Base-by-base conservation (phyloP, 1,140 invertebrate genomes). In the Teleogryllus occipitalis region DNA sequence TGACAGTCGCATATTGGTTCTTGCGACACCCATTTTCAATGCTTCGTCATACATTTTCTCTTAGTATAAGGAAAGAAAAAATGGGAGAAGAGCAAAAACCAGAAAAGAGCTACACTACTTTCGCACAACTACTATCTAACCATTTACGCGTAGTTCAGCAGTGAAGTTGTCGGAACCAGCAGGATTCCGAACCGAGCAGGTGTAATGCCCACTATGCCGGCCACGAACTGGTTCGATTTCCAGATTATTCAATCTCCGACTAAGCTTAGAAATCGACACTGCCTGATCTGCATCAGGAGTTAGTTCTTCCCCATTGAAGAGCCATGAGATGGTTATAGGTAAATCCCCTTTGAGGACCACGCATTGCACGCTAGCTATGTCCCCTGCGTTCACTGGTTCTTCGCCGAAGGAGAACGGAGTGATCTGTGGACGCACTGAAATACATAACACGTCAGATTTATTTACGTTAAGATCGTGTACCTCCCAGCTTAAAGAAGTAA, bases 141-240 rank as follows among this genome's bases (percentile, higher is more conserved):
- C 93, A 87, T 94, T 94, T 81, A 94, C 92, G 84, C 90, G 88
- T 82, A 94, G 88, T 81, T 89, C 86, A n/a, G 93, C 90, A 14
- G 91, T 89, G 83, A 91, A 89, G 48, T 89, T 90, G 73, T 89
- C 89, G 48, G 88, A 87, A 82, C 94, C 95, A 78, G 94, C 95
- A 82, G 88, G 87, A 86, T 97, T 96, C 21, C 75, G 80, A 21
- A 83, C 86, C 7, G 82, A 82, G 47, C 82, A 82, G 10, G 82
- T 80, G 49, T 81, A 82, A 46, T 80, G 80, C n/a, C 81, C 82
- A 27, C 78, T 82, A 80, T 87, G 84, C 8, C 79, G 80, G 10
- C 83, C 82, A 39, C 81, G 81, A 8, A 87, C 83, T 46, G 80
- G 80, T 74, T 84, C 82, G 77, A 88, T 87, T 18, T 82, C 84